Percentiles rank a stretch among this genome's conserved stretches.
Evolutionary conservation across 1,140 invertebrate genomes (phyloP).

Genomic region (Venturia canescens): DNA sequence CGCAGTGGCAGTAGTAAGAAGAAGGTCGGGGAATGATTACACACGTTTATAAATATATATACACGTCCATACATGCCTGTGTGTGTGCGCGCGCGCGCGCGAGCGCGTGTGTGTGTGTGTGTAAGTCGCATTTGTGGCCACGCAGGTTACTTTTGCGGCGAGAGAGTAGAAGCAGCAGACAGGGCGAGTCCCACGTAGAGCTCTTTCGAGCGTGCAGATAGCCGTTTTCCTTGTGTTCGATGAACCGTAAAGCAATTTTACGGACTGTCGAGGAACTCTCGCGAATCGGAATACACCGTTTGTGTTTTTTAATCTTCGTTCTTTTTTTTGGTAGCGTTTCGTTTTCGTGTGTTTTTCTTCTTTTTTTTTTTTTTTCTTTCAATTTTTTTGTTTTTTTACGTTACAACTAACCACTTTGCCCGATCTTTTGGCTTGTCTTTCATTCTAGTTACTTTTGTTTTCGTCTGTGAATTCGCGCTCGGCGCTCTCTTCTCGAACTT

Average conservation of each 20-base stretch:
- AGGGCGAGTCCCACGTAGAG: slow-evolving; percentile 44
- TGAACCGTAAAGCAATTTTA: slow-evolving; percentile 58
- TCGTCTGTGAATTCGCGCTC: slow-evolving; percentile 11
- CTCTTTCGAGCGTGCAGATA: slow-evolving; percentile 51
- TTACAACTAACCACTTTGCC: slow-evolving; percentile 47
- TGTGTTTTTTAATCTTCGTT: slow-evolving; percentile 36
- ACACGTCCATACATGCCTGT: too few species aligned
- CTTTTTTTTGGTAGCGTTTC: slow-evolving; percentile 11
- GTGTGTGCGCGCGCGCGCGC: too few species aligned
- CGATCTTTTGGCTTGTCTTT: slow-evolving; percentile 38
- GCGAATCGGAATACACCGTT: slow-evolving; percentile 52
- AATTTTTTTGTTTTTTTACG: slow-evolving; percentile 44
- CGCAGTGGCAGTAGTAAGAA: not conserved
- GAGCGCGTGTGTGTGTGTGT: slow-evolving; percentile 6
- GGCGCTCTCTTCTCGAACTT: not conserved
- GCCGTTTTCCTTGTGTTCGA: slow-evolving; percentile 56
- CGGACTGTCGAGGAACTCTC: slow-evolving; percentile 58
- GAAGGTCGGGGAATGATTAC: not conserved
- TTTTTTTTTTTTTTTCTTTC: too few species aligned
- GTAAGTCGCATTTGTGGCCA: slow-evolving; percentile 50
- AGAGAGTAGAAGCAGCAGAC: slow-evolving; percentile 43
- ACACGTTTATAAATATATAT: not conserved
- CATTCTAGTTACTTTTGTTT: slow-evolving; percentile 34
- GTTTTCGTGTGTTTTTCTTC: too few species aligned
- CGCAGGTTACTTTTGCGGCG: slow-evolving; percentile 53